Base-by-base conservation (phyloP, 2,113 vertebrate genomes). In the Seriola dumerili region DNA sequence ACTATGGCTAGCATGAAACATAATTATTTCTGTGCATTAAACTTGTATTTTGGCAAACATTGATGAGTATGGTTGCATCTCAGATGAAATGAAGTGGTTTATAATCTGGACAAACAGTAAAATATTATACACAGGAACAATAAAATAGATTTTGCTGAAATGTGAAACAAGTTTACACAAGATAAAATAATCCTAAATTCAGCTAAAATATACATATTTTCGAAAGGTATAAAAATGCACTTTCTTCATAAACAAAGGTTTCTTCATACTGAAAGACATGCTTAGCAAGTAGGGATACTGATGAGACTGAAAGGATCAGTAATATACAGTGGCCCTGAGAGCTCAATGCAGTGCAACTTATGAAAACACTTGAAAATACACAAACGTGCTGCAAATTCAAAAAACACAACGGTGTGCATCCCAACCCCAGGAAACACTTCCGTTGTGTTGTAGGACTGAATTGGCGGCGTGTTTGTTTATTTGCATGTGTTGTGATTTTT, bases 211-310 rank as follows among this genome's bases (percentile, higher is more conserved):
- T 63, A 48, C 0, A 54, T 17, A 72, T 8, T 62, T 38, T 46
- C 34, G 23, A 19, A 50, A 52, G 14, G 84, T 42, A 61, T 69
- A 32, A 77, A 85, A 63, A 62, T 19, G 8, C 7, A 42, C 29
- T 66, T 66, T 32, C 65, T 83, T 85, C 34, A 84, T 65, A 25
- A 79, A 75, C 40, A 71, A 40, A 42, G 3, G 5, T 64, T 82
- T 21, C 63, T 80, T 85, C 59, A 70, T 74, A 75, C 8, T 65
- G 17, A 84, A 78, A 65, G 8, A 46, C 46, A 52, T 32, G 63
- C 29, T n/a, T 17, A 32, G 23, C 44, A 54, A 61, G 13, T 4
- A 50, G 59, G 4, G 29, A 67, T 38, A 38, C 32, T 58, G 17
- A 69, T 38, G 25, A 36, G 54, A 76, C 29, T 21, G 13, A 72